Evolutionary conservation across 64 coral and sea anemone genomes (phyloP), one percentile per base, ranked within the genome.

Genomic region (Montipora cactus): DNA sequence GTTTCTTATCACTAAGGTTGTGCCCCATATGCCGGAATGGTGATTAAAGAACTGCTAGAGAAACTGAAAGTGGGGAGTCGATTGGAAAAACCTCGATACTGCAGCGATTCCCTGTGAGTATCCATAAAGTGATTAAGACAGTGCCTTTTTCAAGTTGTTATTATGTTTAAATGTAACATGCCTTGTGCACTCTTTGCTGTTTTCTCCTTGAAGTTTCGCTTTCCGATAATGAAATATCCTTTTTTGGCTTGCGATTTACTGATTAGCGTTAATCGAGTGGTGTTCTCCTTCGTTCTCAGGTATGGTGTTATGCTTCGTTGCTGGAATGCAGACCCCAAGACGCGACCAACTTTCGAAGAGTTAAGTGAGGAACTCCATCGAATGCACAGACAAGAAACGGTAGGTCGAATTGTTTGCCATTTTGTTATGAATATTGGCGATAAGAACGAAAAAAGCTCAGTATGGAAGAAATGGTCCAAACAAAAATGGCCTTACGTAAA

Each of bases 271-370:
- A 55, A 5, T 55, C 6, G 9, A 55, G 52, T 1, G 11, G 11
- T 11, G 0, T 14, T 12, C 14, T 64, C 11, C 13, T 64, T 64
- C 14, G 59, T 64, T 64, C 4, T 12, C 53, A 92, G 90, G 13
- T 92, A 92, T 49, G 20, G 67, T 8, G 51, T 92, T 2, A 92
- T 92, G 90, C 72, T 92, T 14, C 80, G 71, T 62, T 92, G 90
- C 46, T 92, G 90, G 90, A 75, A 92, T 84, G 79, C 90, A 15
- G 84, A 92, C 76, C 90, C 90, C 20, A 57, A 84, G 45, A 64
- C 8, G 47, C 28, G 90, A 7, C 79, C 90, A 28, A 84, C 14
- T 19, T 92, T 92, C 76, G 69, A 84, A 13, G 80, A 57, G 18
- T 45, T 92, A 44, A 92, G 49, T 45, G 79, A 76, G 3, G 79